Conservation (phyloP, 2,888 invertebrate genomes). For the Lycophotia porphyrea region DNA sequence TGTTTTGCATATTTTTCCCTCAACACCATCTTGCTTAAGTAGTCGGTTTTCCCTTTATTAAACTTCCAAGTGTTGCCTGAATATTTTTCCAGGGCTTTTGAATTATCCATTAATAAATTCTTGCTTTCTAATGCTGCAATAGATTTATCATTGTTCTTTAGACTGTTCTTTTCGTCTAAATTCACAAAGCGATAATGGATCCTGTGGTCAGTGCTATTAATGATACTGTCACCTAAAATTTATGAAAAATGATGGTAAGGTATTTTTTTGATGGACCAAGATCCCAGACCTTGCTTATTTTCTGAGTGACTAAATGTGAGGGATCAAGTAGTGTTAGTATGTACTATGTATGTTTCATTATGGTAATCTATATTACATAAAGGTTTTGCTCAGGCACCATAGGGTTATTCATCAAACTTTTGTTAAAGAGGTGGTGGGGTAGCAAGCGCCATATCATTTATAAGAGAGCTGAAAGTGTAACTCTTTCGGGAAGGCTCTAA, state of each 20-base stretch:
- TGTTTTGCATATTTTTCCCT: conserved; percentile 83
- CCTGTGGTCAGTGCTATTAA: conserved; percentile 74
- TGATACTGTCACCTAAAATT: conserved; percentile 79
- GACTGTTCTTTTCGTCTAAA: conserved; percentile 79
- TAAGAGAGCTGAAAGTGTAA: background rate
- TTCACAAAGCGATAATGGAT: conserved; percentile 79
- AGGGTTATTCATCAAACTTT: background rate
- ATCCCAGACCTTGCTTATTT: background rate
- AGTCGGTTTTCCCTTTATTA: conserved; percentile 75
- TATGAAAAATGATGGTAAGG: conserved; percentile 61
- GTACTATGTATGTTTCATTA: background rate
- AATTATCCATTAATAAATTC: conserved; percentile 79
- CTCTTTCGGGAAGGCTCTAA: background rate
- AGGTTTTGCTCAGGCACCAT: background rate
- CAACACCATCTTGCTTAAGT: conserved; percentile 77
- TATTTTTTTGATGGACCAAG: background rate
- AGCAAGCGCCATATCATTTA: background rate
- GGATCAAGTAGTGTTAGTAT: background rate
- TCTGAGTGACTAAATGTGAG: background rate
- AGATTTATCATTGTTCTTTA: conserved; percentile 87
- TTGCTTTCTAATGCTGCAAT: conserved; percentile 86
- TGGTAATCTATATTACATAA: background rate
- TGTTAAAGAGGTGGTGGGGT: background rate
- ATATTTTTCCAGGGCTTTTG: conserved; percentile 73
- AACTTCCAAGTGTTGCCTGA: conserved; percentile 82